These are phyloP conservation scores for Diaprepes abbreviatus DNA, from an alignment of 2,888 invertebrate genomes.

Conservation along the genomic window DNA sequence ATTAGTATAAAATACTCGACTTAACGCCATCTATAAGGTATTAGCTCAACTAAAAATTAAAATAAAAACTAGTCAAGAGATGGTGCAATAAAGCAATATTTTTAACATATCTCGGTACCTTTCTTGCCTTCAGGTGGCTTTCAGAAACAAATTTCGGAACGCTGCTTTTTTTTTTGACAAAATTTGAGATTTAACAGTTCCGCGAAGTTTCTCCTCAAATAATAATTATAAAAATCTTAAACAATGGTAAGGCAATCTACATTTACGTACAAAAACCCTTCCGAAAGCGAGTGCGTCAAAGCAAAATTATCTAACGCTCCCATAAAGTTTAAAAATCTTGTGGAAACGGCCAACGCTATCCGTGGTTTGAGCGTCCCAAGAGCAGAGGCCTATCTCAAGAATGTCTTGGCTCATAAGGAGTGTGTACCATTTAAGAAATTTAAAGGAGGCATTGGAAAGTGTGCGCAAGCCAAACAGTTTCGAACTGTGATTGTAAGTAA, in stretches of 20 bases:
- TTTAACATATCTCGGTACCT: background rate
- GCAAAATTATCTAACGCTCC: slow-evolving; percentile 83
- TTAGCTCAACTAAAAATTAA: no score
- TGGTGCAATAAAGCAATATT: background rate
- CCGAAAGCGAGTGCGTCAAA: slow-evolving; percentile 65
- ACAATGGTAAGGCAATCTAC: slow-evolving; percentile 41
- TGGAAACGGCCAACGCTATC: slow-evolving; percentile 83
- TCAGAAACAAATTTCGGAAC: no score
- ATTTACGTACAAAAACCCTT: slow-evolving; percentile 71
- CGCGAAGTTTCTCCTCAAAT: background rate
- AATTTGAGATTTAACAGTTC: background rate
- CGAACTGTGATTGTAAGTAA: slow-evolving; percentile 75
- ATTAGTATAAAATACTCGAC: no score
- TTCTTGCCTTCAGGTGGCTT: no score
- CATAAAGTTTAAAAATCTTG: slow-evolving; percentile 87
- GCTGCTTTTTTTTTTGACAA: background rate
- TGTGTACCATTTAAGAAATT: slow-evolving; percentile 85
- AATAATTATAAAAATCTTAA: background rate
- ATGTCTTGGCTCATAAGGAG: slow-evolving; percentile 82
- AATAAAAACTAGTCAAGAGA: background rate
- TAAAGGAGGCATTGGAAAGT: slow-evolving; percentile 83
- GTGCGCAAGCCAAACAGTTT: slow-evolving; percentile 83
- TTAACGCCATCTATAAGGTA: no score
- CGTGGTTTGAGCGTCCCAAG: slow-evolving; percentile 81
- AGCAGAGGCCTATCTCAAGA: slow-evolving; percentile 81